These are phyloP conservation scores for Okapia johnstoni DNA, from an alignment of 2,113 vertebrate species.

Conservation along the genomic window DNA sequence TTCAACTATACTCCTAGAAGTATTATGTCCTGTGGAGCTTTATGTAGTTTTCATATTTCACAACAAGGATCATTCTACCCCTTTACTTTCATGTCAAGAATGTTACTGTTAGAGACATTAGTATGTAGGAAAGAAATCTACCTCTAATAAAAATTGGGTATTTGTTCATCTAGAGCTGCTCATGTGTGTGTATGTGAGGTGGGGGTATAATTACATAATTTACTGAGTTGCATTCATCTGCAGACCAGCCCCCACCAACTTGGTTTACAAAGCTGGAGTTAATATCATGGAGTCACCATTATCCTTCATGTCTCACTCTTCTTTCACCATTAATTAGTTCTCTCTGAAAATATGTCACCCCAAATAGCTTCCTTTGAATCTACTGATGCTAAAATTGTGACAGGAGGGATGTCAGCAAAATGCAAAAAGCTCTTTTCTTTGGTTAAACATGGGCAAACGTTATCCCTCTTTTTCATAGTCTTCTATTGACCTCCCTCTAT, in stretches of 20 bases:
- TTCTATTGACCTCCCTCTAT: not conserved
- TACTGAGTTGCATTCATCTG: not conserved
- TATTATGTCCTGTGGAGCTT: not conserved
- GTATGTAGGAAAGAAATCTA: not conserved
- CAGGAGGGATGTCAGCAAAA: not conserved
- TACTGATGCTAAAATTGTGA: not conserved
- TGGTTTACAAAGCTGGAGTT: not conserved
- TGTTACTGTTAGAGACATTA: not conserved
- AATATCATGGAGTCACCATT: not conserved
- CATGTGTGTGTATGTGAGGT: no score
- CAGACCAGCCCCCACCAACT: not conserved
- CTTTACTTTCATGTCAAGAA: not conserved
- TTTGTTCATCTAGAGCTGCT: not conserved
- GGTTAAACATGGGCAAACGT: not conserved
- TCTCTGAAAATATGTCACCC: not conserved
- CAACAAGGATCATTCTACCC: not conserved
- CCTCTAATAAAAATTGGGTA: conserved; percentile 1
- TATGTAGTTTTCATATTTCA: not conserved
- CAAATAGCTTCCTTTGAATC: not conserved
- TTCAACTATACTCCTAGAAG: not conserved
- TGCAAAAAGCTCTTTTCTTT: not conserved
- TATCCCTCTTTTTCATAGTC: not conserved
- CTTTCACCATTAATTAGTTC: not conserved
- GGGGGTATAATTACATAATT: not conserved
- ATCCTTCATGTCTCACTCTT: not conserved